A percentile compares a stretch with the other conserved stretches of the same genome.
These are phyloP conservation scores for Eubasilissa regina DNA, from an alignment of 1,140 invertebrate species.

Conservation along the genomic window DNA sequence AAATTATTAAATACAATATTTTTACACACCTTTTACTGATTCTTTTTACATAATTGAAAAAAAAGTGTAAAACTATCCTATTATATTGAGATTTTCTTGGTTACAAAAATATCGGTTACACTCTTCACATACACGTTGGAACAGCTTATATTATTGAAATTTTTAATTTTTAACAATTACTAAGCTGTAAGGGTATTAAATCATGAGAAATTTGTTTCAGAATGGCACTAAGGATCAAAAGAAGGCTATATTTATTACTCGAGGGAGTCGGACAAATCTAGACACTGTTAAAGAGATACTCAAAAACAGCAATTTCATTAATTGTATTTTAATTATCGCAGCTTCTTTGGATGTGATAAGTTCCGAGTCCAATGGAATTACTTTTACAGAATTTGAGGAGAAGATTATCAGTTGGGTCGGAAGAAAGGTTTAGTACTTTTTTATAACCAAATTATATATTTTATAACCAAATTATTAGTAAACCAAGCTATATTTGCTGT, in stretches of 20 bases:
- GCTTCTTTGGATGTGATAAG: conserved; percentile 66
- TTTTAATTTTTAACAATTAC: too few species aligned
- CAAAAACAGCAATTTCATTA: conserved; percentile 72
- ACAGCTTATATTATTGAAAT: too few species aligned
- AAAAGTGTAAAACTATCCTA: too few species aligned
- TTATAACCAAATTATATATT: background rate
- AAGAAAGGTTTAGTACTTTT: conserved; percentile 63
- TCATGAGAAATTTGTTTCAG: conserved; percentile 60
- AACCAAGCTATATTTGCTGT: background rate
- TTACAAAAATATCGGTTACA: too few species aligned
- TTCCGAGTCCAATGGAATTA: conserved; percentile 64
- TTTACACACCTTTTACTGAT: too few species aligned
- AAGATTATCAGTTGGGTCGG: conserved; percentile 66
- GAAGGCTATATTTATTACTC: conserved; percentile 76
- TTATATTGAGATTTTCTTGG: too few species aligned
- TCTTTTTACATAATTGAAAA: too few species aligned
- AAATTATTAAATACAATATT: too few species aligned
- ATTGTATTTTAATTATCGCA: conserved; percentile 73
- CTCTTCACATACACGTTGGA: too few species aligned
- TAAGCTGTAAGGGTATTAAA: too few species aligned
- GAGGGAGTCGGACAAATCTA: conserved; percentile 69
- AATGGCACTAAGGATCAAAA: conserved; percentile 65
- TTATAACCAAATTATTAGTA: background rate
- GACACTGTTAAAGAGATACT: conserved; percentile 73
- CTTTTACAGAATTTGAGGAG: conserved; percentile 63